These are phyloP conservation scores for Salvelinus namaycush DNA, from an alignment of 2,113 vertebrate genomes.

Conservation along the genomic window DNA sequence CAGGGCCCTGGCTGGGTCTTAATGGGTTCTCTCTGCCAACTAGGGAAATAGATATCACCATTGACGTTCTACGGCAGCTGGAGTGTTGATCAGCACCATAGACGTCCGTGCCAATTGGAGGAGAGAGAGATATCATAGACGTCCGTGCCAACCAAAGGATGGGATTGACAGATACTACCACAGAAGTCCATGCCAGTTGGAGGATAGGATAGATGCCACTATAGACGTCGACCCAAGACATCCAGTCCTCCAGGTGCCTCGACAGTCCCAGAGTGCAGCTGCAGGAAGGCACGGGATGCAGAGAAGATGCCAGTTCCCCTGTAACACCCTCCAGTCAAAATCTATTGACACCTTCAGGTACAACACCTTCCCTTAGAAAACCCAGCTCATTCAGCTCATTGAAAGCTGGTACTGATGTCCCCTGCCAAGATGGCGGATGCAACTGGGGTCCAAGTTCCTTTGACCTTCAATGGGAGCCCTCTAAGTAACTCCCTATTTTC, in stretches of 20 bases:
- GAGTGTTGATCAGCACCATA: constrained; percentile 8
- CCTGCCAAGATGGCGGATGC: constrained; percentile 68
- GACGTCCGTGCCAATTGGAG: no score
- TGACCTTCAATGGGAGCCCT: constrained; percentile 21
- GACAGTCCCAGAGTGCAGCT: constrained; percentile 64
- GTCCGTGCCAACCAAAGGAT: no score
- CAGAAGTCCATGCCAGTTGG: constrained; percentile 40
- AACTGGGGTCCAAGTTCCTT: constrained; percentile 33
- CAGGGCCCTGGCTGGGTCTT: constrained; percentile 55
- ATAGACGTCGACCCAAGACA: constrained; percentile 64
- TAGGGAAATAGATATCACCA: constrained; percentile 61
- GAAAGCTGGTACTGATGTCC: constrained; percentile 64
- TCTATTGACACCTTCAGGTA: constrained; percentile 53
- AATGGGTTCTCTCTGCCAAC: constrained; percentile 41
- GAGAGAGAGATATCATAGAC: no score
- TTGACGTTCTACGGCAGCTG: constrained; percentile 48
- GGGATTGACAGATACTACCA: no score
- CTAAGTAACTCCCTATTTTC: no score
- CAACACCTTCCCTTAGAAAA: constrained; percentile 41
- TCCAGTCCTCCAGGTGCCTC: constrained; percentile 75
- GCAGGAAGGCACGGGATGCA: constrained; percentile 64
- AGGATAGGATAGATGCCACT: constrained; percentile 36
- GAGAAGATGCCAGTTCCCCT: constrained; percentile 44
- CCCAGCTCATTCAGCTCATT: constrained; percentile 67
- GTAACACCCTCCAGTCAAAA: constrained; percentile 28